Base-by-base conservation (phyloP, 2,113 vertebrate genomes). In the Nibea albiflora region DNA sequence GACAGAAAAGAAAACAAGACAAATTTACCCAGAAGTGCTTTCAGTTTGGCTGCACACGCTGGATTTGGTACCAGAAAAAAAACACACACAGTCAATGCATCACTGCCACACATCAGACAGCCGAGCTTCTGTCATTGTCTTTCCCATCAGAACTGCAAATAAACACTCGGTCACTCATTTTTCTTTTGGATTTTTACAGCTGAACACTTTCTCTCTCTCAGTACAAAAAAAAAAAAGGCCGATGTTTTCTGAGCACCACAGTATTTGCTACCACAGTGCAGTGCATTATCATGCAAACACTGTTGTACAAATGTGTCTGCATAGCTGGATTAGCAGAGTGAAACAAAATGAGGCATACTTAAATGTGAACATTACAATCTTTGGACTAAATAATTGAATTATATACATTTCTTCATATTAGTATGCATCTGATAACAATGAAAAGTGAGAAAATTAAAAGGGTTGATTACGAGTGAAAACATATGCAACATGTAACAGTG, bases 141-240 rank as follows among this genome's bases (percentile, higher is more conserved):
- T 73, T 78, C 14, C 77, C 44, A 85, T 89, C 65, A 87, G 47
- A 53, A 14, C 42, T 9, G 57, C 57, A 85, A 90, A 84, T 65
- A 85, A 89, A 85, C 11, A 50, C 72, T 65, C 62, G 60, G 44
- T 61, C 58, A 65, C 47, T 73, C 52, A 8, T 49, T 79, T 57
- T 47, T 65, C 22, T 64, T 67, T 15, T 56, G 11, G 42, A 66
- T 67, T 54, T 76, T 39, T 31, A 63, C 61, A 63, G 49, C 46
- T 63, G n/a, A 24, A 69, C 54, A 77, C 65, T 70, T 67, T 49
- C 62, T 2, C 19, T 24, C 26, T 26, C n/a, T 74, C 50, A 64
- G 44, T 67, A 11, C 46, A 54, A 64, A 60, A 78, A 58, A n/a
- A 76, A 57, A 16, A 3, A 58, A 10, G 19, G 57, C 42, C 31